These are phyloP conservation scores for Dynastes maya DNA, from an alignment of 2,888 invertebrate species.

Conservation along the genomic window DNA sequence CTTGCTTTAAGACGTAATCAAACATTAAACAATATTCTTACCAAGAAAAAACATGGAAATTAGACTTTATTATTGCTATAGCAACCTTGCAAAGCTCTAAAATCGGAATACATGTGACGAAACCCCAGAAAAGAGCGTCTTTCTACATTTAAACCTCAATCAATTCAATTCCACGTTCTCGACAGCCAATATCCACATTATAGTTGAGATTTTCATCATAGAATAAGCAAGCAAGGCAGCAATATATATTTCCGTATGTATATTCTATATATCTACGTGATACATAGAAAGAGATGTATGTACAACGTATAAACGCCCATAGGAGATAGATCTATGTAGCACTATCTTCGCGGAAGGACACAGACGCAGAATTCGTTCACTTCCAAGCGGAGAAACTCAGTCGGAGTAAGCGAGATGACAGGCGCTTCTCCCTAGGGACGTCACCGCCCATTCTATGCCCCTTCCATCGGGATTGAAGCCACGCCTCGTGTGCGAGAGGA, in stretches of 20 bases:
- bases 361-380: conserved; percentile 49
- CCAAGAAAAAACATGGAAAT: too few relatives aligned
- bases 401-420: conserved; percentile 53
- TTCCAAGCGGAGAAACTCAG: background rate
- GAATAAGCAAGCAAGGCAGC: background rate
- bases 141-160: background rate
- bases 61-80: too few relatives aligned
- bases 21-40: too few relatives aligned
- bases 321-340: conserved; percentile 47
- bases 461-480: conserved; percentile 62
- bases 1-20: too few relatives aligned
- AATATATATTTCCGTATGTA: background rate
- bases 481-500: conserved; percentile 67
- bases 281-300: background rate
- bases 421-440: conserved; percentile 72
- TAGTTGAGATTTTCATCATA: background rate
- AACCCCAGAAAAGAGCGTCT: too few relatives aligned
- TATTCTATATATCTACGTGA: too few relatives aligned
- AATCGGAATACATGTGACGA: too few relatives aligned
- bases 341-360: conserved; percentile 55
- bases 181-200: background rate
- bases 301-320: background rate
- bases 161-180: conserved; percentile 1
- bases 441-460: conserved; percentile 77
- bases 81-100: too few relatives aligned